Base-by-base conservation (phyloP, 2,797 vertebrate species). In the Mionectes olivaceus region DNA sequence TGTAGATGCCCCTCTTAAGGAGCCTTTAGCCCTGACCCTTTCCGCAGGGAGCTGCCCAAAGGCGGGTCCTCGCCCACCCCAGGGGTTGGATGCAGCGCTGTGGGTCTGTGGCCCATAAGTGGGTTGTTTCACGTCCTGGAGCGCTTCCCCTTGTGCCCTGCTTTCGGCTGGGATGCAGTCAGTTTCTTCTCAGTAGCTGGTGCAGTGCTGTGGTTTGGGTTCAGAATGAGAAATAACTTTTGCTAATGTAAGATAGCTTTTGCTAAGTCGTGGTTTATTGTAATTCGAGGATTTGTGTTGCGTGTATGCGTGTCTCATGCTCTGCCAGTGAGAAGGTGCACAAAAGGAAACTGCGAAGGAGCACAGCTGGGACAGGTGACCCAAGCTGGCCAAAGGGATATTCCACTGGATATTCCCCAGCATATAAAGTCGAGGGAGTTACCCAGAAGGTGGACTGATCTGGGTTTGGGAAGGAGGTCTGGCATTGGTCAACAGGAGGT, bases 11-110 rank as follows among this genome's bases (percentile, higher is more conserved):
- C 12, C 23, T 35, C 19, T 35, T 7, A 16, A 35, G 23, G 33
- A 30, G 69, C 30, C 21, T 24, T 4, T 2, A 7, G 8, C 4
- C 8, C 43, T 1, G 61, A 3, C 0, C 11, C 11, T 2, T 25
- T 9, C 15, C 1, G 35, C 17, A 1, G 19, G 35, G 22, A 16
- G 65, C 3, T 50, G 57, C 14, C n/a, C 23, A 3, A 16, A 11
- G 47, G 16, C 15, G 25, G 49, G 21, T 13, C 18, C 15, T 27
- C 0, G 10, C 17, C 7, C n/a, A 2, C 8, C 17, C 11, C 57
- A 1, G 52, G 35, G 35, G 3, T 37, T 32, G 16, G 41, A 19
- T 32, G 10, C 12, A 2, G 52, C 24, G 0, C 19, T 13, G 60
- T 5, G 43, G 60, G 17, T 35, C 9, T 9, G 2, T 8, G 55